Evolutionary conservation across 2,888 invertebrate species (phyloP).

Genomic region (Lasioglossum lativentre): DNA sequence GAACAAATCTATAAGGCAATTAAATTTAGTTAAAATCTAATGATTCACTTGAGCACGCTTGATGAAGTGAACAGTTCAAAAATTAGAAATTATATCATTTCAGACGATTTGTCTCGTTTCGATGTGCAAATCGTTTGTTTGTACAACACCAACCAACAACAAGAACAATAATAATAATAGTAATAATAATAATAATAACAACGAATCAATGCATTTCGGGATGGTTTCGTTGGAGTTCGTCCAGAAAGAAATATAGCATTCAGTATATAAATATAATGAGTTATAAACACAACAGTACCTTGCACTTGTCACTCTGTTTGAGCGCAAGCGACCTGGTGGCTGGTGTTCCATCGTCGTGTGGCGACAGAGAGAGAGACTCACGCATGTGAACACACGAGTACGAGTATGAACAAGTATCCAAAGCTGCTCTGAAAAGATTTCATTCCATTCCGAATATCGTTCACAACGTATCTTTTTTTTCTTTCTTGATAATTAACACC

Average conservation of each 20-base stretch:
- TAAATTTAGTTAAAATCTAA: background rate
- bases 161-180: background rate
- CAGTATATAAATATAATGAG: conserved; percentile 49
- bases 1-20: conserved; percentile 9
- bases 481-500: background rate
- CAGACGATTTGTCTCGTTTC: conserved; percentile 2
- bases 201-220: conserved; percentile 4
- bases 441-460: conserved; percentile 58
- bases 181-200: background rate
- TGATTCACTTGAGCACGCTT: no score
- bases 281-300: conserved; percentile 88
- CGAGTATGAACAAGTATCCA: conserved; percentile 57
- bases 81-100: background rate
- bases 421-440: conserved; percentile 60
- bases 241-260: conserved; percentile 47
- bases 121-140: conserved; percentile 3
- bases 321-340: conserved; percentile 88
- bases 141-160: conserved; percentile 12
- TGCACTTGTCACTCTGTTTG: conserved; percentile 93
- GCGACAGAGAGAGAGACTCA: conserved; percentile 63
- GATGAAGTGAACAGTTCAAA: background rate
- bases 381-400: conserved; percentile 86
- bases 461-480: conserved; percentile 10
- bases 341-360: conserved; percentile 86
- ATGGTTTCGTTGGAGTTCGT: conserved; percentile 26